Evolutionary conservation across 2,888 invertebrate genomes (phyloP), one percentile per base, ranked within the genome.

Genomic region (Lobophora halterata): DNA sequence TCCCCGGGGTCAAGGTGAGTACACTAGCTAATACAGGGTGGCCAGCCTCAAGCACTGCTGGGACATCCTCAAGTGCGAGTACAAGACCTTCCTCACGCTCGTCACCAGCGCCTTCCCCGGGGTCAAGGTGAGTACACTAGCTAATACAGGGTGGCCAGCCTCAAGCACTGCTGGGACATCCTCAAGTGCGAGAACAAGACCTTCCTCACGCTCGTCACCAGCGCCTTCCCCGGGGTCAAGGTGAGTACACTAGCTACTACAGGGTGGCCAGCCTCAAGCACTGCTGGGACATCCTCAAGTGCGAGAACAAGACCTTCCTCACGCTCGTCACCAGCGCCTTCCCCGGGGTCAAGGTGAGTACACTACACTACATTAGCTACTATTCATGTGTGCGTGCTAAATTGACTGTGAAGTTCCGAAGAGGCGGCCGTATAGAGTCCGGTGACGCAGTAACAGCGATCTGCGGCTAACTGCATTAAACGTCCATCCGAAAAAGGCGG

Each of bases 11-110:
- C n/a, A n/a, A 96, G 90, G 94, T 93, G 23, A 3, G 7, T 11
- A 13, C 6, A 13, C 26, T 5, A 9, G 7, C 9, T 21, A 23
- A n/a, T 11, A 4, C 19, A n/a, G 11, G 5, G 21, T 21, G 5
- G 11, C 21, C 10, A 21, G 21, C 21, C 87, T 96, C 43, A 96
- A 96, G 21, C 21, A 9, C 11, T 21, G 5, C 21, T 11, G 1
- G 21, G 21, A 97, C 77, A 95, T 95, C 59, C 90, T 98, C 61
- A 96, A 96, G 79, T 93, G 94, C 67, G 96, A 97, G 10, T 10
- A 10, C 10, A 21, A 21, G 21, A 11, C 11, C 11, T 7, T 8
- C n/a, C 14, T 1, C 12, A 19, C 21, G 20, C 3, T 13, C 3
- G 13, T 20, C 6, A 27, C 12, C 13, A 20, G 7, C 8, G 5